phyloP scores from a whole-genome alignment of 37 sponge, comb jelly and placozoan genomes.

The Agelas oroides region DNA sequence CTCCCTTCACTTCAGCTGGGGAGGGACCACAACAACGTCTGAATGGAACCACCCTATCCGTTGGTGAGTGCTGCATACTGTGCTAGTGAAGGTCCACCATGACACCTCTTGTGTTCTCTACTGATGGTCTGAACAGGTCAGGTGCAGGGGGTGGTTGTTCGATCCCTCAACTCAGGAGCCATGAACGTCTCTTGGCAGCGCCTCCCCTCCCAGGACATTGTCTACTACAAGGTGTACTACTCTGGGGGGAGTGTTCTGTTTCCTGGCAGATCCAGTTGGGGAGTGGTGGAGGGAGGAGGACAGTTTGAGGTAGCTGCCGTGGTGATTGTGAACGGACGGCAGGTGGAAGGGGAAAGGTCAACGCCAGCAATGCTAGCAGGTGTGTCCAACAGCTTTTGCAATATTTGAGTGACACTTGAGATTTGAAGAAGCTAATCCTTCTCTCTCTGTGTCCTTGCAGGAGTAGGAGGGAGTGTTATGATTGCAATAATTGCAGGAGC shows the following conservation, averaged over 20 bases:
- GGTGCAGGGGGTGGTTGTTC: constrained; percentile 9
- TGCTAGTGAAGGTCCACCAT: too few relatives aligned
- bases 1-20: not conserved
- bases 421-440: too few relatives aligned
- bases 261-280: constrained; percentile 2
- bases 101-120: not conserved
- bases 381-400: too few relatives aligned
- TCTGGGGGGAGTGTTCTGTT: not conserved
- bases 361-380: too few relatives aligned
- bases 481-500: constrained; percentile 9
- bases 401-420: too few relatives aligned
- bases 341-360: constrained; percentile 17
- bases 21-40: not conserved
- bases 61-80: constrained; percentile 9
- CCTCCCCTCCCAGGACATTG: constrained; percentile 11
- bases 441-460: too few relatives aligned
- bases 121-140: not conserved
- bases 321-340: constrained; percentile 14
- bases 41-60: not conserved
- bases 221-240: constrained; percentile 40
- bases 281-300: not conserved
- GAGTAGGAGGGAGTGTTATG: too few relatives aligned
- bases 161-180: not conserved
- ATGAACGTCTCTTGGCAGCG: constrained; percentile 48
- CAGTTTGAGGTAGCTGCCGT: constrained; percentile 44